Base-by-base conservation (phyloP, 92 coral and sea anemone genomes). In the Umimayanthus kanabou region DNA sequence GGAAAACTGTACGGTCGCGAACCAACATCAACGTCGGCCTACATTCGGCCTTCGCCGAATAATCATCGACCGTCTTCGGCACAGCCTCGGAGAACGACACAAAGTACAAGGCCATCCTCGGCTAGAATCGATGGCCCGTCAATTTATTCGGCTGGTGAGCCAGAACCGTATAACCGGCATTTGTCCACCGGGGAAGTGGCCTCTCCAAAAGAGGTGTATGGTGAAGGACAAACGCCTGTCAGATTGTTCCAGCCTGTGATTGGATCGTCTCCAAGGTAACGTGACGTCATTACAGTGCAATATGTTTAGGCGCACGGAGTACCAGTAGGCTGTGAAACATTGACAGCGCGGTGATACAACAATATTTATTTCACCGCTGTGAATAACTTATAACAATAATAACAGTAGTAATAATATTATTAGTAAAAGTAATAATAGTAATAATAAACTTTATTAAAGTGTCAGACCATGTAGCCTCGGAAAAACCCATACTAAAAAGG, bases 211-310 rank as follows among this genome's bases (percentile, higher is more conserved):
- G 71, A 58, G 14, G 20, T 33, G 43, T 58, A 57, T 65, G 16
- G n/a, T 39, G 73, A 40, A 15, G 26, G 5, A 65, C 50, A 57
- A 40, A 22, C 43, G 13, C 77, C 86, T 47, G 86, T 66, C 40
- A 82, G 86, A 23, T 70, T 82, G 49, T 82, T 82, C 64, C 76
- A 82, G 23, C 86, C 86, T 10, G 76, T 67, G 42, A 82, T 82
- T 66, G 86, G 86, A 15, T 82, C 86, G 40, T 82, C 86, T 10
- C 76, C 86, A 67, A 82, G 86, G 86, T 82, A 82, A 82, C 76
- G 23, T 4, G 64, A 55, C 64, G 64, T 55, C 16, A 55, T 55
- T 11, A 45, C 9, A 45, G 37, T 9, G 49, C 9, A 45, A 4
- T 42, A 3, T 42, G 47, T 42, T 42, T 42, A 3, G 47, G 47